Percentiles rank a stretch among this genome's conserved stretches.
phyloP scores from a whole-genome alignment of 2,797 vertebrate genomes.

The Taeniopygia guttata region DNA sequence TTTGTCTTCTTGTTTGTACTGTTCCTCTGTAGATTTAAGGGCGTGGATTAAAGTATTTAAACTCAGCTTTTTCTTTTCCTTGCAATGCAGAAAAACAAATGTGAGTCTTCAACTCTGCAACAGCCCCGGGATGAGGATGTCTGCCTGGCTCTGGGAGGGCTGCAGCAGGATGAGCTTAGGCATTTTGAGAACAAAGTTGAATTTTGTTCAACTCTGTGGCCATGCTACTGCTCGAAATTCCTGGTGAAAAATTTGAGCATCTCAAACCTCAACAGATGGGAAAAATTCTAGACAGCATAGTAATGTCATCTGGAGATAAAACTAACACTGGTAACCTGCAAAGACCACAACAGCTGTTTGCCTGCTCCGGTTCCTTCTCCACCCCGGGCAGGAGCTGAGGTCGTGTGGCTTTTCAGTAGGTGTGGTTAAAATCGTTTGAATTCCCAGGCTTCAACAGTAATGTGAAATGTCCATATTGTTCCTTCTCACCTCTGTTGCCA shows the following conservation, averaged over 20 bases:
- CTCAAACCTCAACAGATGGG: not conserved
- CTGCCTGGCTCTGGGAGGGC: not conserved
- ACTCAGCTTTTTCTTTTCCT: not conserved
- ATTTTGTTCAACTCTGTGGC: not conserved
- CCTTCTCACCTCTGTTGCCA: not conserved
- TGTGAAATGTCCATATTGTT: not conserved
- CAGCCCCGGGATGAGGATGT: not conserved
- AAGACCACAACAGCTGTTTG: not conserved
- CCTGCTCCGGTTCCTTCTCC: not conserved
- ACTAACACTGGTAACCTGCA: not conserved
- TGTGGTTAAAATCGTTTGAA: not conserved
- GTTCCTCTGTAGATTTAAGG: slow-evolving; percentile 14
- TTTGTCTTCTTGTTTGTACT: slow-evolving; percentile 12
- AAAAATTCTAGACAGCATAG: not conserved
- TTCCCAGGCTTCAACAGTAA: fast-evolving
- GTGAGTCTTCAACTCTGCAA: not conserved
- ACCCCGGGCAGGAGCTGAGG: not conserved
- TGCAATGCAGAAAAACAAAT: not conserved
- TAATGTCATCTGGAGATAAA: not conserved
- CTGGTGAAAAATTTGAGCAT: not conserved
- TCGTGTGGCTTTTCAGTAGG: not conserved
- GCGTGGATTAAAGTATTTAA: slow-evolving; percentile 52
- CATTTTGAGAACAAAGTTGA: not conserved
- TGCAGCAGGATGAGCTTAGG: not conserved
- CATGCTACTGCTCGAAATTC: fast-evolving